Base-by-base conservation (phyloP, 2,113 vertebrate species). In the Cichladusa arquata region DNA sequence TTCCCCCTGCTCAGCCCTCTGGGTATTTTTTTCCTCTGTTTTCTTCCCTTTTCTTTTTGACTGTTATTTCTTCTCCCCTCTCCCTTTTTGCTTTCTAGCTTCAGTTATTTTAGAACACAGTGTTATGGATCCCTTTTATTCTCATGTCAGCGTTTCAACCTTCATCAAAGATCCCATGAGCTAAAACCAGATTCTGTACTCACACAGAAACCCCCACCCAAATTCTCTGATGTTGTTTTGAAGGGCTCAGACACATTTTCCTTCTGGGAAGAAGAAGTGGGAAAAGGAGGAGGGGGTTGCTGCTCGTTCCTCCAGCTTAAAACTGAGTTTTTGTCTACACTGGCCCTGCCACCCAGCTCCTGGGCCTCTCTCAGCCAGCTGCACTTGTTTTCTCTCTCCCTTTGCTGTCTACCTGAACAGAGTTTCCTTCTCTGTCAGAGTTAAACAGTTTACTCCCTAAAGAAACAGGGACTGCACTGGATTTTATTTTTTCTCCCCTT, bases 1-100 rank as follows among this genome's bases (percentile, higher is more conserved):
- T 36, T 36, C 6, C 5, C 11, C 8, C 8, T 0, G 0, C 9
- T 15, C 26, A 60, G 8, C 17, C 36, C 6, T 6, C 25, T 25
- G 13, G 9, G 9, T 4, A 7, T 19, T 45, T 44, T 36, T 9
- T 47, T 33, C 33, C 6, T n/a, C 24, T 25, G 5, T 24, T 42
- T 88, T 79, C n/a, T 57, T 64, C 12, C 4, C 5, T 14, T 45
- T 70, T 40, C 3, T 57, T 84, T 45, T 57, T 36, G 23, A 5
- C 20, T 56, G 25, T n/a, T 11, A 11, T 9, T 12, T 15, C 23
- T 7, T 22, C 24, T 9, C 5, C 10, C 8, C 5, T 36, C 29
- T 17, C 29, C 12, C 54, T 77, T 50, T 31, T 80, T 54, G 29
- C 33, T 58, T 60, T 77, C 58, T 45, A 57, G 8, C 33, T 62